A percentile compares a stretch with the other conserved stretches of the same genome.
Conservation (phyloP, 2,888 invertebrate genomes). For the Philaethria dido region DNA sequence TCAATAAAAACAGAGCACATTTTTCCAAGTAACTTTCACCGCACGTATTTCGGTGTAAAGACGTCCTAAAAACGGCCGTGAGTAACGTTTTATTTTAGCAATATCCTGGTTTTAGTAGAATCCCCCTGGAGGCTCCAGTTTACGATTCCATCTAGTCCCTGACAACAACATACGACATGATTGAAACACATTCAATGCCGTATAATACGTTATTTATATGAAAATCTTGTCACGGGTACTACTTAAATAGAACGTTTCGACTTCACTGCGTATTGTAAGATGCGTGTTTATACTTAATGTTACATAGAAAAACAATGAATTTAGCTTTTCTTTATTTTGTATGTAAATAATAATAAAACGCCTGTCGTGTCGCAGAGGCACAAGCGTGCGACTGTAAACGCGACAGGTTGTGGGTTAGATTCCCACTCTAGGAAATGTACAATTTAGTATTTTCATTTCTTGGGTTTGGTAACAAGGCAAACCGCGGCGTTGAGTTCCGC, state of each 20-base stretch:
- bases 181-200: conserved; percentile 36
- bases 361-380: too few species aligned
- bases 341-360: neutral
- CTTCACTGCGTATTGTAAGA: neutral
- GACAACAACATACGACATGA: conserved; percentile 38
- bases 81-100: conserved; percentile 47
- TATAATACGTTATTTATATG: conserved; percentile 31
- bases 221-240: conserved; percentile 19
- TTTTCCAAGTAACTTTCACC: conserved; percentile 21
- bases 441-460: too few species aligned
- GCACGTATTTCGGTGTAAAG: conserved; percentile 23
- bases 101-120: conserved; percentile 46
- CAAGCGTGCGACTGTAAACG: too few species aligned
- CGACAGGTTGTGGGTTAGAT: too few species aligned
- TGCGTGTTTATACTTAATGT: neutral
- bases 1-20: conserved; percentile 33
- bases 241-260: conserved; percentile 19
- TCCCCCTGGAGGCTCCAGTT: conserved; percentile 43
- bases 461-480: too few species aligned
- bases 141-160: conserved; percentile 45
- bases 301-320: neutral
- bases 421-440: too few species aligned
- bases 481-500: too few species aligned
- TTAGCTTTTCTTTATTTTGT: neutral
- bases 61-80: conserved; percentile 27